Evolutionary conservation across 2,797 vertebrate genomes (phyloP), one percentile per base, ranked within the genome.

Genomic region (Pseudochaenichthys georgianus): DNA sequence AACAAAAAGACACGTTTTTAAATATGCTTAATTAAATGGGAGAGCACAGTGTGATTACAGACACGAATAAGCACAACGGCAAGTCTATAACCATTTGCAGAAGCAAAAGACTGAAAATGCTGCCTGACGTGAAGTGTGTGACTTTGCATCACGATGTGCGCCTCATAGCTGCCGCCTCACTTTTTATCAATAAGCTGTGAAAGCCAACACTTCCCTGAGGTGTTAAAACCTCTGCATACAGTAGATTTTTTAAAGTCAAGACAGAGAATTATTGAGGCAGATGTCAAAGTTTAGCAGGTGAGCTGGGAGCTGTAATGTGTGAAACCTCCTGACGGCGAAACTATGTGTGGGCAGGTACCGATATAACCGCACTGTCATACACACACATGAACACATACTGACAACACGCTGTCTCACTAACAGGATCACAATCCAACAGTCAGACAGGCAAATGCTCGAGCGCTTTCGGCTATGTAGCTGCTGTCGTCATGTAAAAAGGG

Each of bases 261-360:
- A 58, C 42, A 38, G 16, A 73, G 42, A 75, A 59, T 63, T 13
- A 54, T 53, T 53, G 16, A 58, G 46, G 19, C 13, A 13, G n/a
- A 52, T 53, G 71, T 70, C 58, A 58, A 6, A 80, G 54, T 65
- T 48, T 17, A 46, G 74, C 59, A 77, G 67, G 75, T 66, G 69
- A 73, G 57, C 78, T 15, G 21, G 28, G 53, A 64, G 55, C 67
- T 73, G 13, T 28, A 12, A 65, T 68, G 46, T 67, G 65, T 71
- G 46, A 81, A 77, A 64, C 50, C 45, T 68, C 48, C 46, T n/a
- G 71, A 52, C 41, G 45, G 74, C 51, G 55, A 62, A 45, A 61
- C 66, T 3, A 8, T 13, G 63, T 19, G 78, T 52, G 69, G 13
- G 55, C 34, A 45, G 55, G 28, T 5, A 9, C 47, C 21, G 15